These are phyloP conservation scores for Melanotaenia trifasciata DNA, from an alignment of 2,797 vertebrate species.

Conservation along the genomic window DNA sequence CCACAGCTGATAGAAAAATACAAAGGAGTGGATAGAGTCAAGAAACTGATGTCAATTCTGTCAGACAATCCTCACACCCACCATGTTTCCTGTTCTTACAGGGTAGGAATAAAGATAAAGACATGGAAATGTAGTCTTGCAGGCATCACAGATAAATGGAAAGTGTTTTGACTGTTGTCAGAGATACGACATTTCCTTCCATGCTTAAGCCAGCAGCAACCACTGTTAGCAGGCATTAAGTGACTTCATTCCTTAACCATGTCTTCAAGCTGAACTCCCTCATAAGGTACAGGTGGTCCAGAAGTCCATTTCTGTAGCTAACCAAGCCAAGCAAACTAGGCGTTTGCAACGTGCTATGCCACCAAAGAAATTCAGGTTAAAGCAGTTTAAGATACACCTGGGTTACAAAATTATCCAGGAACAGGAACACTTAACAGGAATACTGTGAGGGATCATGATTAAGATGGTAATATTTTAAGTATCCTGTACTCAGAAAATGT, in stretches of 20 bases:
- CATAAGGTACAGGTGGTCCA: constrained; percentile 36
- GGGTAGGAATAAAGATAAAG: constrained; percentile 13
- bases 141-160: constrained; percentile 21
- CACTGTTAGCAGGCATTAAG: constrained; percentile 31
- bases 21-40: constrained; percentile 45
- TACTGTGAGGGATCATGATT: not conserved
- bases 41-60: constrained; percentile 69
- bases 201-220: constrained; percentile 18
- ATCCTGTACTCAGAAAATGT: not conserved
- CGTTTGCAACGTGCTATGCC: not conserved
- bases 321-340: constrained; percentile 14
- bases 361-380: not conserved
- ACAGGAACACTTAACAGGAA: not conserved
- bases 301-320: constrained; percentile 23
- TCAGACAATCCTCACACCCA: constrained; percentile 39
- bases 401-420: not conserved
- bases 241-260: constrained; percentile 32
- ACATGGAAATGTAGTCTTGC: constrained; percentile 20
- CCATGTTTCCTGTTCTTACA: constrained; percentile 33
- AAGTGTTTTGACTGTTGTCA: constrained; percentile 28
- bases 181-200: constrained; percentile 25
- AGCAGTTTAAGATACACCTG: not conserved
- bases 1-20: constrained; percentile 78
- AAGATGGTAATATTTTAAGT: not conserved
- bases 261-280: constrained; percentile 30